Evolutionary conservation across 23 tunicate species (phyloP).

Genomic region (Aplidium turbinatum): DNA sequence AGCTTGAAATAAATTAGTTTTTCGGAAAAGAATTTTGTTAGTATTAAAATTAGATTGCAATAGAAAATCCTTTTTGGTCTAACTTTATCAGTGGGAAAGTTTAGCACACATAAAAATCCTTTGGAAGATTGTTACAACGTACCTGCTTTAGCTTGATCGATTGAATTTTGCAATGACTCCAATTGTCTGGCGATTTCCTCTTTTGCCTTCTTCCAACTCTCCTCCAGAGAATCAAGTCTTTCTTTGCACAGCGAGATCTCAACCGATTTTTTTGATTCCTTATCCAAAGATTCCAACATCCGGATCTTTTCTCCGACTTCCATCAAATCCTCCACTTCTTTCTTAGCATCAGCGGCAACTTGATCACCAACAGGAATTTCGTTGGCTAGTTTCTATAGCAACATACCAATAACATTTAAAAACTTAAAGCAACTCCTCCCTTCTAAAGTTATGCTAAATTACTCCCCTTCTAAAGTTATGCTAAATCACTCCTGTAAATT

Average conservation of each 20-base stretch:
- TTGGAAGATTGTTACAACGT: too few species aligned
- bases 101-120: too few species aligned
- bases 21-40: too few species aligned
- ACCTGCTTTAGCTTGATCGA: neutral
- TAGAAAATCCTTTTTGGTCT: too few species aligned
- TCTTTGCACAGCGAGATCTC: conserved; percentile 36
- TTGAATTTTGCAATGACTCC: neutral
- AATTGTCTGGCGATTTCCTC: conserved; percentile 31
- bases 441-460: too few species aligned
- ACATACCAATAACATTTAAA: too few species aligned
- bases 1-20: too few species aligned
- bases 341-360: neutral
- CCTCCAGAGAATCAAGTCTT: conserved; percentile 20
- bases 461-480: too few species aligned
- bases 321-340: conserved; percentile 7
- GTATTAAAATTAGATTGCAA: too few species aligned
- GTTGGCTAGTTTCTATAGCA: conserved; percentile 15
- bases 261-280: neutral
- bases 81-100: too few species aligned
- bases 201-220: conserved; percentile 49
- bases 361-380: conserved; percentile 12
- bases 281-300: neutral
- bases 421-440: too few species aligned
- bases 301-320: conserved; percentile 33
- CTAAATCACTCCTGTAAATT: too few species aligned